Base-by-base conservation (phyloP, 2,113 vertebrate species). In the Scomber colias region DNA sequence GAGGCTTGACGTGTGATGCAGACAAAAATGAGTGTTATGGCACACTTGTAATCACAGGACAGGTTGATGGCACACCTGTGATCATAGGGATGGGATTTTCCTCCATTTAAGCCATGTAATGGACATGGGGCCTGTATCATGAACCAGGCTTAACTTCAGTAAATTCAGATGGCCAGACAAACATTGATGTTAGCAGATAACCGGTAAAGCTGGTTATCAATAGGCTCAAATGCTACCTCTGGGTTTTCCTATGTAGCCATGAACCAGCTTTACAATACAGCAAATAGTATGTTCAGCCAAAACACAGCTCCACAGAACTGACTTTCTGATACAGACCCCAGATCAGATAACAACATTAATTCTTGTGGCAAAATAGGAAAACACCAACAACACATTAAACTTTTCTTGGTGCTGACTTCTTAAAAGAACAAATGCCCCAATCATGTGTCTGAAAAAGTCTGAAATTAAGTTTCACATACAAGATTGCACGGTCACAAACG, bases 401-500 rank as follows among this genome's bases (percentile, higher is more conserved):
- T 40, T 40, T 40, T 40, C 35, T 40, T 9, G 35, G 16, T 16
- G 19, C 21, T 48, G 21, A 10, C 3, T 5, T 51, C 19, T 46
- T 44, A 9, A 2, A 2, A 3, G 45, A 55, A 27, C 24, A 27
- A 27, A 56, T 27, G 12, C 16, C 62, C 21, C 19, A 50, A 16
- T 5, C 3, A 0, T 40, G 14, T 35, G 56, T 68, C 30, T 63
- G 40, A 56, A 55, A 49, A 44, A 35, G 5, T 40, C n/a, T 65
- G 15, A 67, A 35, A 70, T 60, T 49, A 19, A 60, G 5, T 30
- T 66, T 79, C 61, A 67, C 31, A 56, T 19, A 24, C 55, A 57
- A 73, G 24, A 85, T 21, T 48, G 61, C 14, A 54, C 21, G 48
- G 15, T 73, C 40, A 61, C 45, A 83, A 51, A 65, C 24, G 63